Conservation (phyloP, 2,797 vertebrate species). For the Eupleurogrammus muticus region DNA sequence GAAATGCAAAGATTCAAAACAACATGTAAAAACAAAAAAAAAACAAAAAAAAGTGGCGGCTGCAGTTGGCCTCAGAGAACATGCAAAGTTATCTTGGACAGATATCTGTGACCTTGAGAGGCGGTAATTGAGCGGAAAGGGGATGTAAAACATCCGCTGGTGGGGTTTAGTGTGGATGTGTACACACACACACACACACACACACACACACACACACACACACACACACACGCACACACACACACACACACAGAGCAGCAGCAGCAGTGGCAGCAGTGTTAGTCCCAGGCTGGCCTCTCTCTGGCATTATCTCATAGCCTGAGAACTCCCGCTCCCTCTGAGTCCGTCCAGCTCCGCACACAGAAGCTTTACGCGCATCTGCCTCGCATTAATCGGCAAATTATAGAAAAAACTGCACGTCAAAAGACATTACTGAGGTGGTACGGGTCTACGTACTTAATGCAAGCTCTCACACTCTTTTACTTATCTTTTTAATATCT, state of each 20-base stretch:
- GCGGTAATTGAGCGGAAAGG: conserved; percentile 77
- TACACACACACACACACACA: conserved; percentile 29
- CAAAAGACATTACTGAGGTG: conserved; percentile 71
- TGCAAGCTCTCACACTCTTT: conserved; percentile 9
- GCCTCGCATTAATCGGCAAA: conserved; percentile 83
- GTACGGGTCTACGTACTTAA: neutral
- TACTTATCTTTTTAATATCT: neutral
- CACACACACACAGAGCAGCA: conserved; percentile 25
- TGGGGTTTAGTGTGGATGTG: conserved; percentile 67
- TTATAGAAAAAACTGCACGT: conserved; percentile 75
- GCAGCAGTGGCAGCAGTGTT: conserved; percentile 57
- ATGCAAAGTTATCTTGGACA: conserved; percentile 68
- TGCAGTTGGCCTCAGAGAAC: conserved; percentile 52
- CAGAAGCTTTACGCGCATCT: conserved; percentile 84
- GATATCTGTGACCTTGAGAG: conserved; percentile 78
- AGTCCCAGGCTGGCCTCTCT: conserved; percentile 72
- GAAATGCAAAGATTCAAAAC: conserved; percentile 64
- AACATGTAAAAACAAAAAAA: conserved; percentile 28
- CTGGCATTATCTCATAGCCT: conserved; percentile 82
- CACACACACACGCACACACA: conserved; percentile 25
- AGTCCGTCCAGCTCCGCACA: conserved; percentile 64
- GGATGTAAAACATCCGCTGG: conserved; percentile 84
- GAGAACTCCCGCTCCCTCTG: conserved; percentile 76
- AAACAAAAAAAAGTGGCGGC: conserved; percentile 16
- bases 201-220: conserved; percentile 26